A percentile compares a stretch with the other conserved stretches of the same genome.
Evolutionary conservation across 2,797 vertebrate genomes (phyloP).

Genomic region (Neoniphon sammara): DNA sequence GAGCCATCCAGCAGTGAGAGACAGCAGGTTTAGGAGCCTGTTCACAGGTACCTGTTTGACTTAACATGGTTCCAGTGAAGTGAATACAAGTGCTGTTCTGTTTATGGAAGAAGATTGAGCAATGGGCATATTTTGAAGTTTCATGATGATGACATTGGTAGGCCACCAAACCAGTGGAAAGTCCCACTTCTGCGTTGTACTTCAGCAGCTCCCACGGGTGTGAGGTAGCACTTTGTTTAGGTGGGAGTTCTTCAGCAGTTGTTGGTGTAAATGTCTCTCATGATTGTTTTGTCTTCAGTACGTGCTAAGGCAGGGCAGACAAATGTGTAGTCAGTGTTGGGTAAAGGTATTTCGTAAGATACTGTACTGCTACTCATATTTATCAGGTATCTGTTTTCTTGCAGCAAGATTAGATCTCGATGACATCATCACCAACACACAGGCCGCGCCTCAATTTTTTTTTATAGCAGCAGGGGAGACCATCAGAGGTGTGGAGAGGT

Average conservation of each 20-base stretch:
- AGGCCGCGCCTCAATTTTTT: background rate
- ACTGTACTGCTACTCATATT: constrained; percentile 1
- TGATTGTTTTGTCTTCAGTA: constrained; percentile 27
- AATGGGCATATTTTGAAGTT: background rate
- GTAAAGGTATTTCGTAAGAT: constrained; percentile 35
- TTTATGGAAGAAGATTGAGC: constrained; percentile 26
- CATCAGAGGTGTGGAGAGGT: no score
- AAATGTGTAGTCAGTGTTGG: constrained; percentile 31
- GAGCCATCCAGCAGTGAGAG: background rate
- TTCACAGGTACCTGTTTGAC: background rate
- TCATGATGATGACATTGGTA: background rate
- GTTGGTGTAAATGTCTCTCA: constrained; percentile 45
- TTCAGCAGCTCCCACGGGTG: constrained; percentile 50
- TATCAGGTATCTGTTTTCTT: background rate
- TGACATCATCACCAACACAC: constrained; percentile 22
- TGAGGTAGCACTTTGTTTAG: constrained; percentile 34
- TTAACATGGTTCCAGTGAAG: no score
- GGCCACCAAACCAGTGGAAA: constrained; percentile 59
- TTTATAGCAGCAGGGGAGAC: no score
- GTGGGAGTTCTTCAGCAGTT: constrained; percentile 23
- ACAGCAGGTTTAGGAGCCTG: background rate
- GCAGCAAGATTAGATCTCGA: background rate
- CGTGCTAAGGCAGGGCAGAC: constrained; percentile 32
- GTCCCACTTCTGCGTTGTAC: constrained; percentile 51
- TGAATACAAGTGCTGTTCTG: background rate